These are phyloP conservation scores for Ictalurus furcatus DNA, from an alignment of 2,113 vertebrate genomes.

Conservation along the genomic window DNA sequence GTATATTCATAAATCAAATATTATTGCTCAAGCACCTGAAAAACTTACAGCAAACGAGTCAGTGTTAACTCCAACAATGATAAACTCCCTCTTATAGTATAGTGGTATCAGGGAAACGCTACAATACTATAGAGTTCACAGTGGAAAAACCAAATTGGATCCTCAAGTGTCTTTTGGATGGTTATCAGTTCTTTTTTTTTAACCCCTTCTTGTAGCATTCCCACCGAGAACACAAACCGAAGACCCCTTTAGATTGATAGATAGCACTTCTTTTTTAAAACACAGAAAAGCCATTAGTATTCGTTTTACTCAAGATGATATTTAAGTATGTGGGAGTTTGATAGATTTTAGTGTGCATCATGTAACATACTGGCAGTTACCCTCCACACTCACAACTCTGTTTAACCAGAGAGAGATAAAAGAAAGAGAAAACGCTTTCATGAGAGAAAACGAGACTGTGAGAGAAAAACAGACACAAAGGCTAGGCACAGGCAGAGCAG, in stretches of 20 bases:
- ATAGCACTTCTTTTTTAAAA: neutral
- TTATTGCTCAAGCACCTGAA: neutral
- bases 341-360: neutral
- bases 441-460: slow-evolving; percentile 16
- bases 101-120: neutral
- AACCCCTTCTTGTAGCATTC: neutral
- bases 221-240: neutral
- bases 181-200: neutral
- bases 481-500: neutral
- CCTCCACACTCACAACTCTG: neutral
- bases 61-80: neutral
- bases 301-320: neutral
- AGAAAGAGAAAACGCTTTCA: slow-evolving; percentile 8
- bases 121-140: neutral
- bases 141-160: neutral
- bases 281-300: neutral
- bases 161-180: neutral
- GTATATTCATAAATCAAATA: neutral
- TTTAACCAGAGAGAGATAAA: slow-evolving; percentile 16
- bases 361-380: slow-evolving; percentile 18
- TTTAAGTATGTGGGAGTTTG: neutral
- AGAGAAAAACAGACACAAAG: slow-evolving; percentile 28
- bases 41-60: neutral
- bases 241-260: neutral
- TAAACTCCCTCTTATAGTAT: neutral